Percentiles rank a stretch among this genome's conserved stretches.
phyloP scores from a whole-genome alignment of 2,888 invertebrate species.

The Parnassius orleans region DNA sequence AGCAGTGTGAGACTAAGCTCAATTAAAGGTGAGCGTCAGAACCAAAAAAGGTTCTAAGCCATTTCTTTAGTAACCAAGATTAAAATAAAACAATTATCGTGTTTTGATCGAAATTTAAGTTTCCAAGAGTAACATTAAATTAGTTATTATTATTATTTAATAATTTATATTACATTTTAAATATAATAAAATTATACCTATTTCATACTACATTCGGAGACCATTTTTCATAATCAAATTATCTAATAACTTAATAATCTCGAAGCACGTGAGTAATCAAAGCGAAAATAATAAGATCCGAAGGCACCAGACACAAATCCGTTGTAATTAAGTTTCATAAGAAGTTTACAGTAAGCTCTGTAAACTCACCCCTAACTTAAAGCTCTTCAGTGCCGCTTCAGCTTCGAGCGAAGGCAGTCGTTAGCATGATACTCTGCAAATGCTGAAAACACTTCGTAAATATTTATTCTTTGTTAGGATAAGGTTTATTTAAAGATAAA shows the following conservation, averaged over 20 bases:
- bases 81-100: no score
- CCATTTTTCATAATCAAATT: no score
- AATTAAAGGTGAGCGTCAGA: no score
- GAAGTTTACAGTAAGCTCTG: conserved; percentile 4
- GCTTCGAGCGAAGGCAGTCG: conserved; percentile 16
- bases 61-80: no score
- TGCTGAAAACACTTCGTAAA: background rate
- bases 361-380: conserved; percentile 11
- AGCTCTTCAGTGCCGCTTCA: conserved; percentile 18
- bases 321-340: conserved; percentile 5
- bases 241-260: background rate
- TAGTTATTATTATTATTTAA: no score
- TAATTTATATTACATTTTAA: no score
- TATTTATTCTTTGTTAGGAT: background rate
- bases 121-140: no score
- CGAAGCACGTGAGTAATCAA: background rate
- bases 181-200: no score
- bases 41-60: no score
- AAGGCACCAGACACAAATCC: background rate
- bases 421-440: background rate
- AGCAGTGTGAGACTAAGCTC: no score
- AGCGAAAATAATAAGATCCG: background rate
- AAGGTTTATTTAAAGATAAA: background rate
- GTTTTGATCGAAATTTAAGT: no score
- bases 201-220: no score